Conservation (phyloP, 2,888 invertebrate genomes). For the Hydriomena furcata region DNA sequence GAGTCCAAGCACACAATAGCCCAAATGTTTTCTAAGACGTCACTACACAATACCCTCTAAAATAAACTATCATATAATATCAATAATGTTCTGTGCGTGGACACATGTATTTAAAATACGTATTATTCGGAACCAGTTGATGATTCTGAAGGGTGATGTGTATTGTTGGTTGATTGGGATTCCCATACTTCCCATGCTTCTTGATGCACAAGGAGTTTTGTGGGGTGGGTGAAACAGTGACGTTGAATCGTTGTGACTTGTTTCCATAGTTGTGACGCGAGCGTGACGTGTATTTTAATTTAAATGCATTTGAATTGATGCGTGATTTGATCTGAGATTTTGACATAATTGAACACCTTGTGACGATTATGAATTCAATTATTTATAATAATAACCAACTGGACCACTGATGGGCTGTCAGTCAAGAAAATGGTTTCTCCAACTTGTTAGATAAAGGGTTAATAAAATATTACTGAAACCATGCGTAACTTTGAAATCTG, state of each 20-base stretch:
- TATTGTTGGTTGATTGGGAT: conserved; percentile 67
- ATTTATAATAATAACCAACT: conserved; percentile 2
- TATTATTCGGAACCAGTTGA: conserved; percentile 80
- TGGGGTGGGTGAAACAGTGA: conserved; percentile 61
- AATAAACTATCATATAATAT: conserved; percentile 83
- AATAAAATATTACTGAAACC: no score
- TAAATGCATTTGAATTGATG: conserved; percentile 54
- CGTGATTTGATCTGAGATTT: conserved; percentile 31
- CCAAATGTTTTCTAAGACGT: conserved; percentile 47
- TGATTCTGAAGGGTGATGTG: conserved; percentile 51
- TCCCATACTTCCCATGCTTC: conserved; percentile 66
- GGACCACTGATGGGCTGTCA: not conserved
- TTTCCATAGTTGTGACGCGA: conserved; percentile 69
- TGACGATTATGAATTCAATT: conserved; percentile 15
- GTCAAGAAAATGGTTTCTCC: no score
- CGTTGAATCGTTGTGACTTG: conserved; percentile 72
- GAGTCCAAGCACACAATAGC: conserved; percentile 38
- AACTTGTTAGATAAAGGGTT: not conserved
- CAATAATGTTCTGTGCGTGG: conserved; percentile 77
- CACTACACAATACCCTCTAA: conserved; percentile 63
- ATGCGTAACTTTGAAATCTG: no score
- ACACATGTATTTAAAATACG: conserved; percentile 83
- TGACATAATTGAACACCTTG: conserved; percentile 22
- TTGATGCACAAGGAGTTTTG: conserved; percentile 61
- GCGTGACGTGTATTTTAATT: conserved; percentile 65